Evolutionary conservation across 1,140 invertebrate genomes (phyloP), one percentile per base, ranked within the genome.

Genomic region (Leptopilina clavipes): DNA sequence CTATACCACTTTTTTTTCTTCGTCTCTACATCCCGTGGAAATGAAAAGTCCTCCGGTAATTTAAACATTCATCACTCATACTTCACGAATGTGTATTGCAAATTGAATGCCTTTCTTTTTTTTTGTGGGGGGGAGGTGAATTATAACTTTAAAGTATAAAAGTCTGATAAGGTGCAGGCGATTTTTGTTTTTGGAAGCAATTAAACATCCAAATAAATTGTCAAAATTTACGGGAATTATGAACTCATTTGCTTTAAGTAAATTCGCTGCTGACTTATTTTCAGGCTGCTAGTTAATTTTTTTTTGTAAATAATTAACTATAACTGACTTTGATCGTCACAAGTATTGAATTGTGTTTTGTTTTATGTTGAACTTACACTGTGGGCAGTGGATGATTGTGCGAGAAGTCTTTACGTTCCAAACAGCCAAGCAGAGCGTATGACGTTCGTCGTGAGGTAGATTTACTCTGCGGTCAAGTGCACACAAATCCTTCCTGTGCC

Each of bases 341-440:
- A 59, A 59, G 22, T 3, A 40, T n/a, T 19, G 56, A 65, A 11
- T 65, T 65, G 25, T n/a, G 25, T 31, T n/a, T n/a, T 31, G 25
- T 31, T 31, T 31, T 31, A 5, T 65, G 18, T 59, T 65, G 79
- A 77, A 86, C 81, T 88, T 86, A 87, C 84, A 82, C 77, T 85
- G 83, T 86, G 84, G 87, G 87, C 88, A 88, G 87, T 89, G 85
- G 83, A 86, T 83, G 84, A 80, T 86, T 82, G 81, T 80, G 80
- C 80, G 84, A 86, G 73, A 84, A 86, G 82, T 85, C 86, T 84
- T 87, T 88, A 85, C 84, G 85, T 82, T 86, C 84, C 84, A 86
- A 81, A 83, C 82, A 87, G 77, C 81, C 83, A 83, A 79, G 84
- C 82, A 70, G 82, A 81, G 79, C 84, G 85, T 86, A 83, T 80